Conservation (phyloP, 2,888 invertebrate genomes). For the Phengaris alcon region DNA sequence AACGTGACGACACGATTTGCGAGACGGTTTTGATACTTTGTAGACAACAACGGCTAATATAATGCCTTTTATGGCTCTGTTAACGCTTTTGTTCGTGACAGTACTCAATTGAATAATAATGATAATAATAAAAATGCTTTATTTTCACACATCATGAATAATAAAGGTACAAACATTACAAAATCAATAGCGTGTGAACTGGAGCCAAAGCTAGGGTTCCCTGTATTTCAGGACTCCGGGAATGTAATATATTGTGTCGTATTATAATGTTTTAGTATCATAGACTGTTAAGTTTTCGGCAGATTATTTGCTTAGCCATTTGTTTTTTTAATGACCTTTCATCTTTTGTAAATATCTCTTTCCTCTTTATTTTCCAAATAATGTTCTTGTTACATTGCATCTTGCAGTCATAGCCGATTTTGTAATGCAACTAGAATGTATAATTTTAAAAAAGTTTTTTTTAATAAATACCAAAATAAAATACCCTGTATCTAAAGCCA, state of each 20-base stretch:
- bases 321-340: too few species aligned
- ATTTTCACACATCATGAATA: too few species aligned
- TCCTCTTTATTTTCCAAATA: too few species aligned
- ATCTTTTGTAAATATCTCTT: too few species aligned
- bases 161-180: too few species aligned
- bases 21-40: constrained; percentile 21
- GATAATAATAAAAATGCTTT: too few species aligned
- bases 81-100: background rate
- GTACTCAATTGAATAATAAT: background rate
- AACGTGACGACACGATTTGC: constrained; percentile 24
- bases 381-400: too few species aligned
- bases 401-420: background rate
- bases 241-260: background rate
- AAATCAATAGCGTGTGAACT: too few species aligned
- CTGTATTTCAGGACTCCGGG: too few species aligned
- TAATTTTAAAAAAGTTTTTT: too few species aligned
- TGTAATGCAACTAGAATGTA: background rate
- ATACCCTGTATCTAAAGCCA: constrained; percentile 46
- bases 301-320: background rate
- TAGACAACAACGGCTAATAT: constrained; percentile 28
- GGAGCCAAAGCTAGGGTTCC: too few species aligned
- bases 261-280: background rate
- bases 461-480: constrained; percentile 31
- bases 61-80: constrained; percentile 19
- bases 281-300: background rate